A percentile compares a stretch with the other conserved stretches of the same genome.
Conservation (phyloP, 2,797 vertebrate genomes). For the Gobio occitaniae region DNA sequence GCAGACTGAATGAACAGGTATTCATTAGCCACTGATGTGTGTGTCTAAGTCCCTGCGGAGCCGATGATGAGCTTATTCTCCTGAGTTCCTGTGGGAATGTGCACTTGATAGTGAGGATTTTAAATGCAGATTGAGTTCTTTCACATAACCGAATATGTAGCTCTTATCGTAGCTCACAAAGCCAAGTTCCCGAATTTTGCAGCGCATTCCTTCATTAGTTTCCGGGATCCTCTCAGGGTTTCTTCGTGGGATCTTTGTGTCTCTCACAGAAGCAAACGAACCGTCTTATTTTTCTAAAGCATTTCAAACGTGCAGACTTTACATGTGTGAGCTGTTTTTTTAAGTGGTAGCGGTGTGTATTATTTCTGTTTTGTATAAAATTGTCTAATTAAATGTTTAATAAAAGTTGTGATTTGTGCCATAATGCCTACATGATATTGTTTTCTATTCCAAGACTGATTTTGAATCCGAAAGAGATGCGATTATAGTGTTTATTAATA, state of each 20-base stretch:
- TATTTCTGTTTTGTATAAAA: constrained; percentile 15
- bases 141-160: background rate
- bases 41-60: background rate
- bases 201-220: background rate
- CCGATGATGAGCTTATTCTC: background rate
- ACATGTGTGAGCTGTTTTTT: background rate
- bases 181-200: background rate
- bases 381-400: constrained; percentile 23
- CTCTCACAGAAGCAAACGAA: constrained; percentile 12
- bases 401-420: constrained; percentile 41
- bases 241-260: background rate
- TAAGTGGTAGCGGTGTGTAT: background rate
- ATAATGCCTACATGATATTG: background rate
- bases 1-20: background rate
- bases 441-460: background rate
- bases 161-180: background rate
- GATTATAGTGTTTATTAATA: background rate
- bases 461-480: background rate
- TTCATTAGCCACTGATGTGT: background rate
- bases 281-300: background rate
- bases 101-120: background rate
- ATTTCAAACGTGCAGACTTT: background rate
- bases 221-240: constrained; percentile 34
- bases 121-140: background rate
- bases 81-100: background rate